Percentiles rank a stretch among this genome's conserved stretches.
These are phyloP conservation scores for Triplophysa rosa DNA, from an alignment of 2,113 vertebrate species.

Conservation along the genomic window DNA sequence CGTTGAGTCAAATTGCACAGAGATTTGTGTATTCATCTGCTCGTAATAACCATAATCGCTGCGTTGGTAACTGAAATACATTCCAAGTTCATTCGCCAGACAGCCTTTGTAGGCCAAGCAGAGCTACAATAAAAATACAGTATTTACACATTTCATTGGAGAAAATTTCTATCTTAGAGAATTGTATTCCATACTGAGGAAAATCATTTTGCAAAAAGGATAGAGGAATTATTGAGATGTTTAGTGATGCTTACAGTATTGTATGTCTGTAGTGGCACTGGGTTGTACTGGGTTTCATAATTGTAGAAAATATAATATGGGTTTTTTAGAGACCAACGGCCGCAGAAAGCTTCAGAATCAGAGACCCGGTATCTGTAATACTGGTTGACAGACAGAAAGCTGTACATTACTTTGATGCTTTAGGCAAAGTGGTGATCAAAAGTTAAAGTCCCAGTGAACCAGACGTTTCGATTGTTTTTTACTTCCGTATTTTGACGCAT, in stretches of 20 bases:
- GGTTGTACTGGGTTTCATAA: slow-evolving; percentile 68
- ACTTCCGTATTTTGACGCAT: too few relatives aligned
- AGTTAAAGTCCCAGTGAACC: too few relatives aligned
- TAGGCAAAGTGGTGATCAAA: too few relatives aligned
- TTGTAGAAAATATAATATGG: slow-evolving; percentile 71
- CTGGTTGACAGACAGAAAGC: background rate
- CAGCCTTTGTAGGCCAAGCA: slow-evolving; percentile 84
- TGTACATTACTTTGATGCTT: too few relatives aligned
- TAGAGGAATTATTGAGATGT: background rate
- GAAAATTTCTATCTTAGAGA: too few relatives aligned
- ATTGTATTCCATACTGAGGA: too few relatives aligned
- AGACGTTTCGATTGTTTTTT: too few relatives aligned
- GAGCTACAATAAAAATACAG: slow-evolving; percentile 65
- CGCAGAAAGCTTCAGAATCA: slow-evolving; percentile 77
- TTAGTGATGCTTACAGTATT: slow-evolving; percentile 66
- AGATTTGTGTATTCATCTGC: slow-evolving; percentile 47
- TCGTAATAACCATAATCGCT: slow-evolving; percentile 2
- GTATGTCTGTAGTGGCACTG: slow-evolving; percentile 69
- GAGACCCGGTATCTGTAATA: slow-evolving; percentile 47
- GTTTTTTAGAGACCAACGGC: slow-evolving; percentile 78
- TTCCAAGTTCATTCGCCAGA: slow-evolving; percentile 64
- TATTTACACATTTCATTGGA: background rate
- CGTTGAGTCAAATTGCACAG: slow-evolving; percentile 62
- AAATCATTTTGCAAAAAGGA: too few relatives aligned
- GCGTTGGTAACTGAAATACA: slow-evolving; percentile 71